Evolutionary conservation across 2,888 invertebrate species (phyloP).

Genomic region (Prenolepis imparis): DNA sequence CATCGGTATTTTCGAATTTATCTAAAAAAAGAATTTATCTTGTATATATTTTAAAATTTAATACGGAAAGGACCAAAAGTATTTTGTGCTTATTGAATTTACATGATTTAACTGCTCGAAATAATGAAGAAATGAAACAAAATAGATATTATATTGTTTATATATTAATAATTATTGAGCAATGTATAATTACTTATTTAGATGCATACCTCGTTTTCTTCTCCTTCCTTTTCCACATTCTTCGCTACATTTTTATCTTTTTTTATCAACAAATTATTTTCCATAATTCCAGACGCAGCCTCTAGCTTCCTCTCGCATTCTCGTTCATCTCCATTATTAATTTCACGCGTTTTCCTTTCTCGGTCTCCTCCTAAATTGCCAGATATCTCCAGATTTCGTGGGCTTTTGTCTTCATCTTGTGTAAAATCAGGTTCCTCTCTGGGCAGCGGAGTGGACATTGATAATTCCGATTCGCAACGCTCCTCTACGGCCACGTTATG

Average conservation of each 20-base stretch:
- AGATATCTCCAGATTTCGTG: neutral
- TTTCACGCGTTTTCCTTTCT: conserved; percentile 15
- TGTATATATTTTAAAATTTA: neutral
- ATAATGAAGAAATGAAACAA: neutral
- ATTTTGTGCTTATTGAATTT: neutral
- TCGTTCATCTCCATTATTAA: neutral
- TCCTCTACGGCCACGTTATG: conserved; percentile 86
- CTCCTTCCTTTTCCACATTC: neutral
- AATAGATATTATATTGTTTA: neutral
- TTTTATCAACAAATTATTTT: neutral
- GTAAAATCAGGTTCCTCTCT: neutral
- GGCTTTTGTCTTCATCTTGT: neutral
- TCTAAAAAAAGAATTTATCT: neutral
- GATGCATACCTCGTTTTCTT: neutral
- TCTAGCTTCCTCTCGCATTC: neutral
- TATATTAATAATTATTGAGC: neutral
- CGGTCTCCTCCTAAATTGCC: neutral
- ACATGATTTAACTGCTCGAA: neutral
- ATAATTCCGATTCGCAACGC: conserved; percentile 80
- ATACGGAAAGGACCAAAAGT: neutral
- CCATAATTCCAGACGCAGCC: neutral
- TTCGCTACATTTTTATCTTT: neutral
- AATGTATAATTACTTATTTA: neutral
- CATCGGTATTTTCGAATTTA: neutral
- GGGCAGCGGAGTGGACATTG: conserved; percentile 63